Evolutionary conservation across 2,797 vertebrate species (phyloP), one percentile per base, ranked within the genome.

Genomic region (Rhodeus uyekii): DNA sequence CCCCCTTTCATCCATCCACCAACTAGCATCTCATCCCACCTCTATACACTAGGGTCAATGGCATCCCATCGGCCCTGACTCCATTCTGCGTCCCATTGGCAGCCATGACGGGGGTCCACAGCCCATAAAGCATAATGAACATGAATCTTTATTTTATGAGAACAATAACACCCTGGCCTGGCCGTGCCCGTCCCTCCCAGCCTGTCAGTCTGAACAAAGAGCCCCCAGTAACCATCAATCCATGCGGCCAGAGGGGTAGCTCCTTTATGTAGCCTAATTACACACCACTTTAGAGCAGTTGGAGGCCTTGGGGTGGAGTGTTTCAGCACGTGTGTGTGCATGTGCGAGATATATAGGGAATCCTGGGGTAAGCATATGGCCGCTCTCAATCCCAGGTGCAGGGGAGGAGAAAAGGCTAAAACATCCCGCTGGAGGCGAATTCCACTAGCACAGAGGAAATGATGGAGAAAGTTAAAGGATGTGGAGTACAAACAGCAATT

Each of bases 121-220:
- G 74, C 19, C 83, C 79, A 85, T 85, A 79, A 84, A 83, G 53
- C 78, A 82, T 90, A 92, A 92, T 92, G 92, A 94, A 93, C 92
- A 94, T 89, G 81, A 78, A 91, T 94, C 94, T 93, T 92, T 92
- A 86, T 91, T 95, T 95, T 89, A 94, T 93, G 92, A 84, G 88
- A 92, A 92, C 93, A 92, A 94, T 94, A 81, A 46, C 63, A 80
- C 72, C 93, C 89, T 93, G 92, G 93, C 75, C 90, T 91, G 89
- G 75, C 88, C 84, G 91, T 88, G 91, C 85, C 87, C 82, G 90
- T 93, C 92, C 90, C 91, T 92, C 86, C 89, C 50, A 78, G 86
- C 75, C 84, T 83, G 90, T 76, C 87, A 76, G 42, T 34, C 90
- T 91, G 90, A 89, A 92, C 89, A 91, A 91, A 81, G 90, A 90